Conservation (phyloP, 2,113 vertebrate species). For the Abramis brama region DNA sequence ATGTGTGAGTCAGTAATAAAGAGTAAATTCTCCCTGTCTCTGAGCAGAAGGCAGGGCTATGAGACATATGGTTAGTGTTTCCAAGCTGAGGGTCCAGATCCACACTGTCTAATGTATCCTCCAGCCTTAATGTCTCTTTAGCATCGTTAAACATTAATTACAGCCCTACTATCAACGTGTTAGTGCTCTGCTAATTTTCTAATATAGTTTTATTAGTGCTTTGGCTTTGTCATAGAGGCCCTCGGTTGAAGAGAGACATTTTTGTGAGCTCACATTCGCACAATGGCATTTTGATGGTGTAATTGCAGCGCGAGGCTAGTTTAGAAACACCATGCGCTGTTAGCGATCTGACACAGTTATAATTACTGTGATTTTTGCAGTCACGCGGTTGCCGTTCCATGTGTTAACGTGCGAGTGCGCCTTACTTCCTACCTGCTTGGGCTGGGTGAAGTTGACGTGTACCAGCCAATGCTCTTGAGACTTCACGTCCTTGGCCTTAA, state of each 20-base stretch:
- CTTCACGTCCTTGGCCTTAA: conserved; percentile 83
- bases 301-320: conserved; percentile 28
- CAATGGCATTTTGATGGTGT: conserved; percentile 39
- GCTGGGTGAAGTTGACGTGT: conserved; percentile 78
- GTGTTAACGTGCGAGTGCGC: background rate
- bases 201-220: conserved; percentile 35
- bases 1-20: conserved; percentile 37
- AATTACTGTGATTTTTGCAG: conserved; percentile 6
- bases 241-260: conserved; percentile 30
- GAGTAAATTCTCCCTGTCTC: conserved; percentile 40
- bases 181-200: conserved; percentile 44
- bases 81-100: conserved; percentile 43
- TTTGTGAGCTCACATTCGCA: conserved; percentile 36
- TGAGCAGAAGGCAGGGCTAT: conserved; percentile 40
- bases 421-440: conserved; percentile 52
- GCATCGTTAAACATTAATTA: conserved; percentile 55
- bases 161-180: conserved; percentile 42
- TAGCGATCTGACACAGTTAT: conserved; percentile 16
- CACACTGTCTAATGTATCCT: conserved; percentile 36
- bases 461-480: conserved; percentile 86
- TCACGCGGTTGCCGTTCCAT: background rate
- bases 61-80: conserved; percentile 47
- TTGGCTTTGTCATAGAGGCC: conserved; percentile 33
- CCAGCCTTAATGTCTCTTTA: conserved; percentile 47
- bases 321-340: conserved; percentile 2